These are phyloP conservation scores for Epicauta chinensis DNA, from an alignment of 1,140 invertebrate species.

Conservation along the genomic window DNA sequence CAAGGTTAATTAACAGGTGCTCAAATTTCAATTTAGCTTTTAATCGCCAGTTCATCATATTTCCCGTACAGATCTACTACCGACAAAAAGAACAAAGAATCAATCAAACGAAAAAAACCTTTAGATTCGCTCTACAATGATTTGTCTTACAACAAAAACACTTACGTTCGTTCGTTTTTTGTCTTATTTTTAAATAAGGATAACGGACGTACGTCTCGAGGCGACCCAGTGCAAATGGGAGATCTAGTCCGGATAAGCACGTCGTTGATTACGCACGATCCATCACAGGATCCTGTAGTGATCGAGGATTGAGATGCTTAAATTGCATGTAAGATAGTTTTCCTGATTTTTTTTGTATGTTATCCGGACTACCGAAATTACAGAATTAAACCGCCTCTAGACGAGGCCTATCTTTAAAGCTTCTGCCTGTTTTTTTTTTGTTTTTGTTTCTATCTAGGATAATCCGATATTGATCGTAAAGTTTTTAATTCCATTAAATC, in stretches of 20 bases:
- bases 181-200: constrained; percentile 1
- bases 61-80: no score
- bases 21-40: no score
- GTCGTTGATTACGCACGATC: constrained; percentile 27
- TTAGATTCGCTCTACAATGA: no score
- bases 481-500: no score
- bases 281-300: constrained; percentile 28
- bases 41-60: no score
- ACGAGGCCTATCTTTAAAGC: no score
- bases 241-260: constrained; percentile 24
- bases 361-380: constrained; percentile 15
- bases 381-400: constrained; percentile 25
- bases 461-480: no score
- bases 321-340: constrained; percentile 29
- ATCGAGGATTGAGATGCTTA: constrained; percentile 31
- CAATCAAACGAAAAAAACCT: no score
- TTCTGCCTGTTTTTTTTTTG: no score
- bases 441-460: no score
- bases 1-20: no score
- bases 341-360: constrained; percentile 12
- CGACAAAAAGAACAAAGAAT: no score
- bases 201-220: constrained; percentile 25
- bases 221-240: constrained; percentile 22
- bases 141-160: constrained; percentile 29
- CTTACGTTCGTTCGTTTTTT: constrained; percentile 10